A percentile compares a stretch with the other conserved stretches of the same genome.
These are phyloP conservation scores for Sprattus sprattus DNA, from an alignment of 2,113 vertebrate genomes.

Conservation along the genomic window DNA sequence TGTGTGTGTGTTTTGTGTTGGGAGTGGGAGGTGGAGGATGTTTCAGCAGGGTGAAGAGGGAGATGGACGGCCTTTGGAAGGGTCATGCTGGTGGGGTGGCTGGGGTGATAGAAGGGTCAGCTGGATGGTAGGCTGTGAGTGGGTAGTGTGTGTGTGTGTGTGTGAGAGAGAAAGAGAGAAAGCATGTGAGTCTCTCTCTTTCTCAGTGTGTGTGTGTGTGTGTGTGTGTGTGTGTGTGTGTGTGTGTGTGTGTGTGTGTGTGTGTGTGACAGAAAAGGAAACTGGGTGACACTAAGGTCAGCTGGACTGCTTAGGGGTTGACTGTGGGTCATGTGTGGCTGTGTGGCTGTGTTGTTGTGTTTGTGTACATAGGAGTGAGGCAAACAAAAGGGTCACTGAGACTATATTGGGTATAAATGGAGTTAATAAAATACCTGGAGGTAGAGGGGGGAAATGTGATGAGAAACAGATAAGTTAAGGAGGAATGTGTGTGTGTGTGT, in stretches of 20 bases:
- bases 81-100: not conserved
- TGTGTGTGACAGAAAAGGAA: not conserved
- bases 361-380: not conserved
- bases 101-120: not conserved
- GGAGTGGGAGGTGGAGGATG: not conserved
- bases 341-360: not conserved
- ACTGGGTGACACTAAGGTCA: not conserved
- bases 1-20: not conserved
- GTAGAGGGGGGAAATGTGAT: not conserved
- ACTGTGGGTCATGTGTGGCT: not conserved
- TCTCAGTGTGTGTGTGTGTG: not conserved
- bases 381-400: not conserved
- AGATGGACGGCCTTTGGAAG: not conserved
- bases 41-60: not conserved
- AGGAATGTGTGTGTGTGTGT: not conserved
- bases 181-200: not conserved
- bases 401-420: not conserved
- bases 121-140: not conserved
- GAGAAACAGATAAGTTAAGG: not conserved
- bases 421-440: constrained; percentile 50
- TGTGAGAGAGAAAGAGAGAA: not conserved
- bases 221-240: not conserved
- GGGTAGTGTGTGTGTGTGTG: not conserved
- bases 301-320: not conserved
- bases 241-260: not conserved